Percentiles rank a stretch among this genome's conserved stretches.
Conservation (phyloP, 2,797 vertebrate genomes). For the Choloepus didactylus region DNA sequence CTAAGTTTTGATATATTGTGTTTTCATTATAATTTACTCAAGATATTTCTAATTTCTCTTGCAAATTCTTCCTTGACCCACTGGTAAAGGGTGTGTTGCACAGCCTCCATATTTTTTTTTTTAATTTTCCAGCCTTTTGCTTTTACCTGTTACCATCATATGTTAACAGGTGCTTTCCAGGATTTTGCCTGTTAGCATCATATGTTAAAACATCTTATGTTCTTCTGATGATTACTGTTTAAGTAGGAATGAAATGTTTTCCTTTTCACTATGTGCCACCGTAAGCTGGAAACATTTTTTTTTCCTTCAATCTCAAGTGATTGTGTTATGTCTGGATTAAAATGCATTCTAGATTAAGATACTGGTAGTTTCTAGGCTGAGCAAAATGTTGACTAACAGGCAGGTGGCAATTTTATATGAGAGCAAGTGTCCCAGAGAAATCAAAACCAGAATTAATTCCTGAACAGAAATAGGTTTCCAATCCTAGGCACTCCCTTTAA, state of each 20-base stretch:
- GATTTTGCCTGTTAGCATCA: background rate
- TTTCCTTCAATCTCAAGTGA: background rate
- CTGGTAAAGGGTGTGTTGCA: too few species aligned
- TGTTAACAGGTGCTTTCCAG: too few species aligned
- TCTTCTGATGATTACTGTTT: background rate
- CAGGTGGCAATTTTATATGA: too few species aligned
- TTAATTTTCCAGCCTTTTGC: too few species aligned
- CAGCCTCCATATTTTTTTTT: too few species aligned
- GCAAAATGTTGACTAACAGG: background rate
- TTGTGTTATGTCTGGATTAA: background rate
- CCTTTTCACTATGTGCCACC: background rate
- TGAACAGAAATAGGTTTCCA: background rate
- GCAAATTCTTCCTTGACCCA: too few species aligned
- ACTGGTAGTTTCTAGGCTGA: background rate
- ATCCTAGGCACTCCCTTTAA: too few species aligned
- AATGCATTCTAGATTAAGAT: background rate
- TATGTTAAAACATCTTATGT: background rate
- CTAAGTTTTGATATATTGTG: too few species aligned
- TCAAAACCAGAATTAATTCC: background rate
- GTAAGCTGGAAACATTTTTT: background rate
- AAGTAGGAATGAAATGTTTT: background rate
- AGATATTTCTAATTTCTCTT: too few species aligned
- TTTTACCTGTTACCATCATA: too few species aligned
- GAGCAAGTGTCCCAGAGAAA: too few species aligned
- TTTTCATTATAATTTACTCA: too few species aligned